Conservation (phyloP, 2,113 vertebrate genomes). For the Hipposideros armiger region DNA sequence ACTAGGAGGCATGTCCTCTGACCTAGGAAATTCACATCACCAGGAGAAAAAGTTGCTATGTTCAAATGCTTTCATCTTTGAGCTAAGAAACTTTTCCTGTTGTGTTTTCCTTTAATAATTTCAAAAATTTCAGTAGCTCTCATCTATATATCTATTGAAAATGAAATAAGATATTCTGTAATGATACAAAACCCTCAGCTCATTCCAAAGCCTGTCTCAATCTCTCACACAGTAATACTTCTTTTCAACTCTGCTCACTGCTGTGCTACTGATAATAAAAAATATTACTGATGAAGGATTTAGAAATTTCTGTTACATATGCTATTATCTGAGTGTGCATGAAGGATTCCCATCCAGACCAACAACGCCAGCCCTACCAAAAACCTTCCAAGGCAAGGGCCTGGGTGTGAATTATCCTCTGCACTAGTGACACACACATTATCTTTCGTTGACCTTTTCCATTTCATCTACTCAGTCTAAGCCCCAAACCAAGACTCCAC, state of each 20-base stretch:
- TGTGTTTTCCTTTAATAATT: conserved; percentile 43
- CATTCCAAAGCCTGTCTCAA: not conserved
- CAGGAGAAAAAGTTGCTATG: conserved; percentile 53
- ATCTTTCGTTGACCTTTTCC: not conserved
- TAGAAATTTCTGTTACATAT: not conserved
- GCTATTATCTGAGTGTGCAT: not conserved
- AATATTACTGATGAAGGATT: not conserved
- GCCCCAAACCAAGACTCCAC: conserved; percentile 15
- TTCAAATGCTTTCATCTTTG: conserved; percentile 59
- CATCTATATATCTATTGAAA: conserved; percentile 19
- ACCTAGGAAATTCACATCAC: conserved; percentile 77
- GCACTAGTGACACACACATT: not conserved
- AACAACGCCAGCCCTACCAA: not conserved
- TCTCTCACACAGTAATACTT: not conserved
- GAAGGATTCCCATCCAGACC: not conserved
- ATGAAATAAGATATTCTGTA: conserved; percentile 42
- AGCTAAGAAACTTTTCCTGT: conserved; percentile 16
- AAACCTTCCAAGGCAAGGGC: not conserved
- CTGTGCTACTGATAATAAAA: not conserved
- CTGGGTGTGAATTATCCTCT: not conserved
- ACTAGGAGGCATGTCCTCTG: conserved; percentile 88
- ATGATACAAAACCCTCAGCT: not conserved
- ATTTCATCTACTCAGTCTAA: conserved; percentile 16
- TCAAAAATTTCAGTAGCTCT: not conserved
- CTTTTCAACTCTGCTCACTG: conserved; percentile 33